phyloP scores from a whole-genome alignment of 2,797 vertebrate genomes.

The Pangasius mekongensis region DNA sequence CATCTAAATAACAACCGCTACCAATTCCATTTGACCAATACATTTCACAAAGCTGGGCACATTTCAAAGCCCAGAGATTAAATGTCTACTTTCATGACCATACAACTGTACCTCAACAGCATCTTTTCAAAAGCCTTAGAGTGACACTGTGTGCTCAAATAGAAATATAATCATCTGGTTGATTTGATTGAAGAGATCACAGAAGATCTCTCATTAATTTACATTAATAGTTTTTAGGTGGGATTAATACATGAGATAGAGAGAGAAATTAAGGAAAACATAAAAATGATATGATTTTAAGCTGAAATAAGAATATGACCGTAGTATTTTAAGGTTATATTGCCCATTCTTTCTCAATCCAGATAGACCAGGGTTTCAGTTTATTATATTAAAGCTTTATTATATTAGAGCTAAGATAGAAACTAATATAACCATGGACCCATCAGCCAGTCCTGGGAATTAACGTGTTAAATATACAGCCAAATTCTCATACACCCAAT shows the following conservation, averaged over 20 bases:
- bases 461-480: background rate
- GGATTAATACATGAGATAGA: background rate
- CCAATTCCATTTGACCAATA: background rate
- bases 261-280: background rate
- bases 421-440: background rate
- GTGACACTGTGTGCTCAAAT: background rate
- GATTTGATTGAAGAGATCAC: slow-evolving; percentile 12
- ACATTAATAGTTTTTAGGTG: slow-evolving; percentile 13
- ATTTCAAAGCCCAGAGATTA: background rate
- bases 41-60: background rate
- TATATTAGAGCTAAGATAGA: background rate
- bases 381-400: background rate
- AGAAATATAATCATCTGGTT: background rate
- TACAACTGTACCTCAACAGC: background rate
- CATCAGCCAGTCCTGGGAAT: background rate
- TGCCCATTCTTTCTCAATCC: background rate
- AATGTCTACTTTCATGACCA: background rate
- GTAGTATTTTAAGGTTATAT: background rate
- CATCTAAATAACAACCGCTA: background rate
- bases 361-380: background rate
- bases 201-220: background rate
- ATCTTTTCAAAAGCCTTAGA: background rate
- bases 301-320: background rate
- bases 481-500: no score
- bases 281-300: background rate